Evolutionary conservation across 2,113 vertebrate species (phyloP).

Genomic region (Mesembrinibis cayennensis): DNA sequence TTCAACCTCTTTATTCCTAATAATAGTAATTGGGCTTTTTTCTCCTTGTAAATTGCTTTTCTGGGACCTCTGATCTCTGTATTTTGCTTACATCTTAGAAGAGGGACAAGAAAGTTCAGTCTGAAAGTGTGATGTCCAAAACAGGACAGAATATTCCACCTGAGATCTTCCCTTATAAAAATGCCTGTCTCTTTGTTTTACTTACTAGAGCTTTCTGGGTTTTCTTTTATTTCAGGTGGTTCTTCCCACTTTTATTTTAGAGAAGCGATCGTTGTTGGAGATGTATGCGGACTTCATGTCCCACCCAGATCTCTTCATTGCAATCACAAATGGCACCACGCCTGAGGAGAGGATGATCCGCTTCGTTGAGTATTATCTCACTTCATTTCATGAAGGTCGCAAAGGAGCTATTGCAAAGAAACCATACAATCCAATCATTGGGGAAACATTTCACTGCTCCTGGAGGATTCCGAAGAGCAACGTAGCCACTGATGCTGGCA

Average conservation of each 20-base stretch:
- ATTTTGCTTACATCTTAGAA: background rate
- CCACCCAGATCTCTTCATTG: conserved; percentile 91
- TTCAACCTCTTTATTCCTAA: background rate
- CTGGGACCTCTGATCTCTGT: background rate
- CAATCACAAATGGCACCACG: conserved; percentile 83
- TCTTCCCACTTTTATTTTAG: conserved; percentile 96
- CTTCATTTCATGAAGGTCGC: conserved; percentile 97
- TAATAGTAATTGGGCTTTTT: background rate
- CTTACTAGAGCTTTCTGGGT: background rate
- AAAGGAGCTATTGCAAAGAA: conserved; percentile 98
- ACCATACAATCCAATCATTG: conserved; percentile 98
- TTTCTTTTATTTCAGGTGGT: conserved; percentile 83
- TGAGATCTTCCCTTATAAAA: background rate
- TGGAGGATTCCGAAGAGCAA: conserved; percentile 82
- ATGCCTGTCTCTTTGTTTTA: background rate
- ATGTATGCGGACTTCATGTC: conserved; percentile 99
- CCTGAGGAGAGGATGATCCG: conserved; percentile 94
- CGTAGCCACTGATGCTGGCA: background rate
- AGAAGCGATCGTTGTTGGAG: conserved; percentile 96
- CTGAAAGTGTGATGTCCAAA: background rate
- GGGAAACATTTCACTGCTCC: conserved; percentile 97
- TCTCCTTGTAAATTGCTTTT: background rate
- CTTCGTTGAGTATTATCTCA: conserved; percentile 98
- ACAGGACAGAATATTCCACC: background rate
- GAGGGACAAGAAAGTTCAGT: background rate